Base-by-base conservation (phyloP, 2,888 invertebrate species). In the Timema cristinae region DNA sequence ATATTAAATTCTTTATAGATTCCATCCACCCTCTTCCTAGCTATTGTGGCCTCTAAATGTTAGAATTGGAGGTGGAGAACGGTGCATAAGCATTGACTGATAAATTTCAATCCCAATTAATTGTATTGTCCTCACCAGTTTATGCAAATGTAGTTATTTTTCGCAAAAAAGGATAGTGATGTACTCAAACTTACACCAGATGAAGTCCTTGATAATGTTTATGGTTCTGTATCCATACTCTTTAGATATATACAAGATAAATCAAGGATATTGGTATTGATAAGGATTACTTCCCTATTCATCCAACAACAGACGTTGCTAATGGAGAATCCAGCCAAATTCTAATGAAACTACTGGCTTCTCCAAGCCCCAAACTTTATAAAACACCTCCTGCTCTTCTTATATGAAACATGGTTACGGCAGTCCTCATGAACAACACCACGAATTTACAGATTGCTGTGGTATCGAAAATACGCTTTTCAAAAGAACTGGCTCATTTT, bases 61-160 rank as follows among this genome's bases (percentile, higher is more conserved):
- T n/a, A n/a, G n/a, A n/a, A n/a, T n/a, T n/a, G n/a, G n/a, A n/a
- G n/a, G n/a, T n/a, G n/a, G n/a, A n/a, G n/a, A n/a, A n/a, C n/a
- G n/a, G n/a, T n/a, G n/a, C n/a, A n/a, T n/a, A n/a, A 56, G n/a
- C 8, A 56, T 56, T 56, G 6, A 56, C 56, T 56, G n/a, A 56
- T 11, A 6, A 5, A 56, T 56, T 56, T 7, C 8, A 7, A 56
- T 56, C 56, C 56, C n/a, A 56, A 16, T 11, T 56, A 56, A 7
- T 13, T 56, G 56, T 56, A 56, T 5, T 56, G 56, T 56, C 8
- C 56, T 56, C 56, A 13, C 5, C 15, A 56, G 56, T 5, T 56
- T 56, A 56, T 56, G 56, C 56, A 16, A 56, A 16, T 8, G 56
- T 56, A 11, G 7, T 56, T 13, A 56, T 56, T 56, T 56, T 56